Conservation (phyloP, 2,888 invertebrate genomes). For the Limenitis camilla region DNA sequence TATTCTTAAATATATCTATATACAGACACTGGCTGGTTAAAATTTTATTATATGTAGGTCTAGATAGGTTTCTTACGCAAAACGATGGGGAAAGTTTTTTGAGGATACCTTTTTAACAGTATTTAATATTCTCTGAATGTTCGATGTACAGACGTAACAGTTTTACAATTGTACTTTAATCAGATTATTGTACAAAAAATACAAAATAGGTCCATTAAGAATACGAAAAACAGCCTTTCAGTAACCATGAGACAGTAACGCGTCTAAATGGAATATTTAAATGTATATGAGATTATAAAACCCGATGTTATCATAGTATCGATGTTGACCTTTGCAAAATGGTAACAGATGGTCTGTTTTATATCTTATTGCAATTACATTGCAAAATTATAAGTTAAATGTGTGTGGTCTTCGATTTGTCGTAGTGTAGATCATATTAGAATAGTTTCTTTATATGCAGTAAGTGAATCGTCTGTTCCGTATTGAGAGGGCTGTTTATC, state of each 20-base stretch:
- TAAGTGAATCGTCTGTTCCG: too few relatives aligned
- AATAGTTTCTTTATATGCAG: too few relatives aligned
- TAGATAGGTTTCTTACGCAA: background rate
- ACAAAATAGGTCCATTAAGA: background rate
- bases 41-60: too few relatives aligned
- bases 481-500: too few relatives aligned
- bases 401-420: background rate
- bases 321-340: constrained; percentile 8
- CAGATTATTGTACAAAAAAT: background rate
- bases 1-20: too few relatives aligned
- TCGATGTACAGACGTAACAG: too few relatives aligned
- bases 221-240: background rate
- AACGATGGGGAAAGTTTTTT: background rate
- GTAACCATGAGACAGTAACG: constrained; percentile 3
- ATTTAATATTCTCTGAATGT: too few relatives aligned
- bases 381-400: background rate
- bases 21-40: too few relatives aligned
- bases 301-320: constrained; percentile 9
- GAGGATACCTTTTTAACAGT: too few relatives aligned
- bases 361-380: constrained; percentile 7
- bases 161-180: background rate
- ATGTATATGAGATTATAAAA: constrained; percentile 11
- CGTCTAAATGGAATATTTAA: constrained; percentile 8
- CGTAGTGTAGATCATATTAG: too few relatives aligned
- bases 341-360: constrained; percentile 6